phyloP scores from a whole-genome alignment of 2,888 invertebrate species.

The Megalurothrips usitatus region DNA sequence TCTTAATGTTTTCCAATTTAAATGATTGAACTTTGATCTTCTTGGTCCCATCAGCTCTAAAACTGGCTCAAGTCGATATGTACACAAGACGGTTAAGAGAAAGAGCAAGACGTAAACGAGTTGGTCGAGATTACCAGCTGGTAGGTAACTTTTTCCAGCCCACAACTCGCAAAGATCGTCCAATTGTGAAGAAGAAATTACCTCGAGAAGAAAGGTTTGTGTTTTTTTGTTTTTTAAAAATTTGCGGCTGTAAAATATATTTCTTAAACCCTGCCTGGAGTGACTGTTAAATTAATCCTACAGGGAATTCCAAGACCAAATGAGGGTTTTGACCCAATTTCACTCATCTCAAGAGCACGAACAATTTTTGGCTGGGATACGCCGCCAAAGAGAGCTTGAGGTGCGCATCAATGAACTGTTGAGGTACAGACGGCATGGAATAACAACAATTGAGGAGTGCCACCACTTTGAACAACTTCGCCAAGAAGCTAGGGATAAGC shows the following conservation, averaged over 20 bases:
- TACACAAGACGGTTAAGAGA: constrained; percentile 80
- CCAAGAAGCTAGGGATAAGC: constrained; percentile 4
- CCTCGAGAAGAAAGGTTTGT: constrained; percentile 75
- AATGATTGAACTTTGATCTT: background rate
- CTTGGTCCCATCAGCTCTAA: constrained; percentile 58
- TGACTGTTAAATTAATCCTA: constrained; percentile 33
- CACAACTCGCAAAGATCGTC: constrained; percentile 54
- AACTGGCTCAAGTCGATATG: constrained; percentile 88
- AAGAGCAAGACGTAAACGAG: constrained; percentile 79
- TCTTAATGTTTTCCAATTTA: constrained; percentile 25
- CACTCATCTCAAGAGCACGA: constrained; percentile 81
- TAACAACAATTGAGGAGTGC: constrained; percentile 78
- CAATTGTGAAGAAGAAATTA: constrained; percentile 53
- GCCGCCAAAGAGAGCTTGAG: constrained; percentile 79
- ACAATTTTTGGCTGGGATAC: constrained; percentile 68
- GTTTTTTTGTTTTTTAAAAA: background rate
- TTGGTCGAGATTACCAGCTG: constrained; percentile 85
- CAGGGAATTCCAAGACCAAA: constrained; percentile 76
- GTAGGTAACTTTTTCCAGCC: constrained; percentile 75
- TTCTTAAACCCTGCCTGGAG: background rate
- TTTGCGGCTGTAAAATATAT: background rate
- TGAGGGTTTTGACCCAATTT: constrained; percentile 83
- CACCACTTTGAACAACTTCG: constrained; percentile 74
- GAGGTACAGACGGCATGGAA: constrained; percentile 79
- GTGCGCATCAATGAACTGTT: constrained; percentile 75